Percentiles rank a stretch among this genome's conserved stretches.
phyloP scores from a whole-genome alignment of 2,113 vertebrate species.

The Etheostoma spectabile region DNA sequence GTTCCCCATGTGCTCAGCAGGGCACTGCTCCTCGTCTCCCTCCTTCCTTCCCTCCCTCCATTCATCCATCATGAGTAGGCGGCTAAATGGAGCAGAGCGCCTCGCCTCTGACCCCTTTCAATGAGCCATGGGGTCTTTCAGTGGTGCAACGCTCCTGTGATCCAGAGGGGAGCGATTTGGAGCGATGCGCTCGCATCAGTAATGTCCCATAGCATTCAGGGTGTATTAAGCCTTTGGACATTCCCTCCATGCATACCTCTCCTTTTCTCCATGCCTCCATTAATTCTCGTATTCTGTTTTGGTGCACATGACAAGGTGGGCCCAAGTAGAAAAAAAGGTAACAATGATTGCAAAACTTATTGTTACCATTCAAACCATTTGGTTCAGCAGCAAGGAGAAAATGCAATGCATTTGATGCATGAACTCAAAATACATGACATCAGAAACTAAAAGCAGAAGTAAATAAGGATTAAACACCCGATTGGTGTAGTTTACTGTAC shows the following conservation, averaged over 20 bases:
- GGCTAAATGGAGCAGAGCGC: conserved; percentile 77
- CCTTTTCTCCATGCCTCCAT: conserved; percentile 16
- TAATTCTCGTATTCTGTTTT: conserved; percentile 13
- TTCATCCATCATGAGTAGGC: conserved; percentile 74
- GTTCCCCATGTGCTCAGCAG: conserved; percentile 45
- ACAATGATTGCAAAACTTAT: background rate
- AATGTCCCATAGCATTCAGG: conserved; percentile 73
- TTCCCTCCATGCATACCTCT: conserved; percentile 43
- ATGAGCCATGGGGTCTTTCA: conserved; percentile 69
- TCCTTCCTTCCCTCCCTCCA: conserved; percentile 48
- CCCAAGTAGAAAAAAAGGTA: conserved; percentile 8
- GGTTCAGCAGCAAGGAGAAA: background rate
- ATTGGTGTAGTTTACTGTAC: background rate
- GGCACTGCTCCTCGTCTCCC: conserved; percentile 43
- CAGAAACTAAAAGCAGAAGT: conserved; percentile 1
- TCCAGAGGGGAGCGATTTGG: conserved; percentile 65
- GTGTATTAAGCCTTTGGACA: conserved; percentile 72
- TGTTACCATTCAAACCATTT: background rate
- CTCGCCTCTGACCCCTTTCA: conserved; percentile 80
- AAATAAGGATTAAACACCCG: background rate
- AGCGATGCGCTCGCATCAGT: conserved; percentile 63
- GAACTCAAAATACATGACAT: conserved; percentile 1
- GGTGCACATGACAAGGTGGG: background rate
- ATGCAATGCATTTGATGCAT: background rate
- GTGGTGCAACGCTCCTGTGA: conserved; percentile 37